These are phyloP conservation scores for Hipposideros larvatus DNA, from an alignment of 2,797 vertebrate genomes.

Conservation along the genomic window DNA sequence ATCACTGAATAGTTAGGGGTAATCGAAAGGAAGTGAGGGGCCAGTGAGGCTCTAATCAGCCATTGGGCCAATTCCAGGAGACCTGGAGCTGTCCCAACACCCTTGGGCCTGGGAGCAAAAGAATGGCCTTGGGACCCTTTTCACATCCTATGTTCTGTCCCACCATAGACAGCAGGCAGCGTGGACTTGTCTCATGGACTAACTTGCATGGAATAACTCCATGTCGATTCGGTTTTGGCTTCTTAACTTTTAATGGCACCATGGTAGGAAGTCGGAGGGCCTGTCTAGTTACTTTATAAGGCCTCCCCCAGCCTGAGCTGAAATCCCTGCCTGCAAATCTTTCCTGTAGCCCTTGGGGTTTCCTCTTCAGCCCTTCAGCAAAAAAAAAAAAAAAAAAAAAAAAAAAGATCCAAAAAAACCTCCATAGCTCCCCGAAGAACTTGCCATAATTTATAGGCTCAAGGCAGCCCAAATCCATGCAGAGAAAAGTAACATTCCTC, in stretches of 20 bases:
- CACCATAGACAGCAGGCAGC: background rate
- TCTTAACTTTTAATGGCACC: conserved; percentile 20
- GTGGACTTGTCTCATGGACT: background rate
- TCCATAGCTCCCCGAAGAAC: conserved; percentile 58
- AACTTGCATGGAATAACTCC: background rate
- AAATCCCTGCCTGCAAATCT: background rate
- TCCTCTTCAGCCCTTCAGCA: conserved; percentile 49
- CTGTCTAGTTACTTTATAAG: background rate
- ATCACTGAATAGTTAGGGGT: background rate
- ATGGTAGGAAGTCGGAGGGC: background rate
- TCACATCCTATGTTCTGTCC: background rate
- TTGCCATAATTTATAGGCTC: conserved; percentile 73
- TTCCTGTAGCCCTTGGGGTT: conserved; percentile 48
- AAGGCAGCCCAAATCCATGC: conserved; percentile 69
- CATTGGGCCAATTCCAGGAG: background rate
- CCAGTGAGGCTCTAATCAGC: background rate
- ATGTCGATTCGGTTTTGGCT: background rate
- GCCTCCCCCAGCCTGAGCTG: background rate
- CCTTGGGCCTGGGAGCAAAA: no score
- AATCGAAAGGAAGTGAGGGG: background rate
- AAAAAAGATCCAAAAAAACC: conserved; percentile 70
- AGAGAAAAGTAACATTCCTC: conserved; percentile 66
- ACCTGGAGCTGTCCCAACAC: background rate
- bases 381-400: conserved; percentile 34
- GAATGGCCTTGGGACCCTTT: background rate